These are phyloP conservation scores for Eulemur rubriventer DNA, from an alignment of 2,797 vertebrate species.

Conservation along the genomic window DNA sequence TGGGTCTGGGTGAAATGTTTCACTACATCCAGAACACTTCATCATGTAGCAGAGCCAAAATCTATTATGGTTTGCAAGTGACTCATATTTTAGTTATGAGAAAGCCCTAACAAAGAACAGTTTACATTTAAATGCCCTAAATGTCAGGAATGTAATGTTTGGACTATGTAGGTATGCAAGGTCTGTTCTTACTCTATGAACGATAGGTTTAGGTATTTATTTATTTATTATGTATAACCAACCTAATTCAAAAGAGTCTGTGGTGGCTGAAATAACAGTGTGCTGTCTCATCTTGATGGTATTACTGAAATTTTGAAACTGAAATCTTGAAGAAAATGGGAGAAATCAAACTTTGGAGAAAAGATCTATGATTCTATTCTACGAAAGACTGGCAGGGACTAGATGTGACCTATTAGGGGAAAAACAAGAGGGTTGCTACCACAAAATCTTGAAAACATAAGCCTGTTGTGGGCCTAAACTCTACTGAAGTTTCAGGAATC, in stretches of 20 bases:
- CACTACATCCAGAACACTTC: conserved; percentile 86
- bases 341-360: neutral
- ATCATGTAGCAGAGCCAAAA: conserved; percentile 84
- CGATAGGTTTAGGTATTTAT: conserved; percentile 34
- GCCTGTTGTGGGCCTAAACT: neutral
- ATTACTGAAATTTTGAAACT: neutral
- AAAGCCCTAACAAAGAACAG: conserved; percentile 83
- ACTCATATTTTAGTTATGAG: conserved; percentile 86
- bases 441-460: neutral
- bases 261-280: neutral
- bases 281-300: neutral
- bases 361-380: neutral
- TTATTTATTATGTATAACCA: neutral
- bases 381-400: neutral
- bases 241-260: neutral
- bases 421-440: too few species aligned
- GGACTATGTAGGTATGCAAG: conserved; percentile 76
- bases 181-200: conserved; percentile 47
- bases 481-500: neutral
- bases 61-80: conserved; percentile 84
- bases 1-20: conserved; percentile 84
- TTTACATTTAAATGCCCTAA: conserved; percentile 85
- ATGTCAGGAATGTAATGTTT: conserved; percentile 83
- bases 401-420: neutral
- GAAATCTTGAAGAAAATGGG: neutral